phyloP scores from a whole-genome alignment of 2,113 vertebrate species.

The rat (Rattus norvegicus) region DNA sequence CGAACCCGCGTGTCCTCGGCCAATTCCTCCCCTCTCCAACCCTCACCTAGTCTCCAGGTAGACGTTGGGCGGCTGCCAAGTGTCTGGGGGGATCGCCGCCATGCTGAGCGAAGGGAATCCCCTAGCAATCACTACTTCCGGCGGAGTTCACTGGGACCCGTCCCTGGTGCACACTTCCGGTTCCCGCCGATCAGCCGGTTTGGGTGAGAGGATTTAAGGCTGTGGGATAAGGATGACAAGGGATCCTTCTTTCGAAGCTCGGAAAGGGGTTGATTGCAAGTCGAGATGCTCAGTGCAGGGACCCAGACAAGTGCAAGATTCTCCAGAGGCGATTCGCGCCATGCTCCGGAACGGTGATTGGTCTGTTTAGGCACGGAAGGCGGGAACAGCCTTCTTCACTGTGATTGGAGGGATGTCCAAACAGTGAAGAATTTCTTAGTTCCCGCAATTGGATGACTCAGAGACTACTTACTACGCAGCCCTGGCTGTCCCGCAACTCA shows the following conservation, averaged over 20 bases:
- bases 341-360: constrained; percentile 41
- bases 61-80: constrained; percentile 94
- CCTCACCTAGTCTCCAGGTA: constrained; percentile 93
- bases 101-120: constrained; percentile 64
- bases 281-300: rapidly evolving
- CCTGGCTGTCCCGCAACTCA: not conserved
- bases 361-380: constrained; percentile 22
- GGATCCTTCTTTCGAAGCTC: not conserved
- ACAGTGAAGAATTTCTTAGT: not conserved
- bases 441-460: not conserved
- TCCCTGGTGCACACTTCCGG: constrained; percentile 61
- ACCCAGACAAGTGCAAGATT: not conserved
- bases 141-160: not conserved
- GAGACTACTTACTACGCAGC: not conserved
- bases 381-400: constrained; percentile 1
- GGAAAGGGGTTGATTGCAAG: not conserved
- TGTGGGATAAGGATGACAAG: not conserved
- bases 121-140: constrained; percentile 63
- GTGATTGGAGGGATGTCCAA: not conserved
- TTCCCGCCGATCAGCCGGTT: not conserved
- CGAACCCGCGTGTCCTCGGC: not conserved
- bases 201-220: rapidly evolving
- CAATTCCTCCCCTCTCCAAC: not conserved
- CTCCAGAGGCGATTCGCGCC: rapidly evolving
- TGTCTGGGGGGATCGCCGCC: constrained; percentile 93